Evolutionary conservation across 2,797 vertebrate genomes (phyloP), one percentile per base, ranked within the genome.

Genomic region (Esox masquinongy): DNA sequence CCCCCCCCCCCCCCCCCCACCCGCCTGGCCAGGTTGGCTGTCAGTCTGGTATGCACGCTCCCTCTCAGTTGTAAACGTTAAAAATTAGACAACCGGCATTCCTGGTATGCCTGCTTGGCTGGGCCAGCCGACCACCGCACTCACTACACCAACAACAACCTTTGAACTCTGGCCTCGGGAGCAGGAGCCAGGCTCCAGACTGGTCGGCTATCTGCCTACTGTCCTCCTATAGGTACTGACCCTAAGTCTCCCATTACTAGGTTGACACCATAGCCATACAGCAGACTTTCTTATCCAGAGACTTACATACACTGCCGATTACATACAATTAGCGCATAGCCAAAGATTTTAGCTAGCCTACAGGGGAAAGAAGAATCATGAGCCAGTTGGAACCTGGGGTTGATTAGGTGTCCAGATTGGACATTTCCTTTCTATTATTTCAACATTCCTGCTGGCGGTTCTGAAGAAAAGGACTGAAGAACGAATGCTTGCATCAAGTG

Each of bases 41-140:
- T 64, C 63, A 31, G 63, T 31, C 63, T 64, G 63, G 63, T 75
- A 81, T 81, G 63, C 51, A 61, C 47, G 26, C 74, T 73, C 22
- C 34, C 56, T 77, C 66, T 67, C 70, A 36, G 71, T 78, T 73
- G 77, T 77, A 86, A 92, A 89, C 83, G 85, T 90, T 91, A 87
- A 88, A 89, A 92, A 91, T 91, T 87, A 90, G 91, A 91, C 88
- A 83, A 87, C 8, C n/a, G 34, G 31, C 2, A 64, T 64, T 26
- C 63, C 24, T 17, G 63, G 63, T 29, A 64, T 64, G 63, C 5
- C 61, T 22, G 19, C 24, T 63, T 11, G 26, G 61, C 24, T 24
- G 22, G 61, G 61, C 11, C 61, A 24, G 24, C 63, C 63, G 26
- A 64, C 63, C 16, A 64, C 31, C 26, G 24, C 63, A 17, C 63